A percentile compares a stretch with the other conserved stretches of the same genome.
Evolutionary conservation across 2,888 invertebrate species (phyloP).

Genomic region (Philonicus albiceps): DNA sequence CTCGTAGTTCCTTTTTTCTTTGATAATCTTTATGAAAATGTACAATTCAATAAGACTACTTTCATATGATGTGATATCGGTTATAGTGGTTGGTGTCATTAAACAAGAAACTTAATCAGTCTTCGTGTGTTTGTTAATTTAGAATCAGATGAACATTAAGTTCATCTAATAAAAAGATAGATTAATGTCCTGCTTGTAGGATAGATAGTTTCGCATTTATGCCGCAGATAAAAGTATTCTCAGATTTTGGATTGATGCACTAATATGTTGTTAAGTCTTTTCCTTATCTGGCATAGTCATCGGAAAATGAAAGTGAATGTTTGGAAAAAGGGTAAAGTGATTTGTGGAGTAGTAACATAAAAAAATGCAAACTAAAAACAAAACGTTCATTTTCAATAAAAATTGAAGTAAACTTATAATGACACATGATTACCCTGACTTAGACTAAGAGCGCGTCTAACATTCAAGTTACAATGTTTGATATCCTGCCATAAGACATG

Average conservation of each 20-base stretch:
- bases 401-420: constrained; percentile 10
- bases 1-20: too few species aligned
- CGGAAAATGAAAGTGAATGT: background rate
- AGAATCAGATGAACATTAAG: too few species aligned
- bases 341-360: background rate
- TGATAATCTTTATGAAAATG: too few species aligned
- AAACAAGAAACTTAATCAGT: background rate
- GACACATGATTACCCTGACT: constrained; percentile 35
- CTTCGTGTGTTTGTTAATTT: too few species aligned
- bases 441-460: constrained; percentile 34
- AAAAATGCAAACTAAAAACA: constrained; percentile 1
- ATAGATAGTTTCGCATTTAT: too few species aligned
- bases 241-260: background rate
- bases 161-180: too few species aligned
- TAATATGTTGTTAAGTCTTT: background rate
- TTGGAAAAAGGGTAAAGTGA: background rate
- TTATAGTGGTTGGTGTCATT: too few species aligned
- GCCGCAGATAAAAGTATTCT: background rate
- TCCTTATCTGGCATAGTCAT: background rate
- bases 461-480: constrained; percentile 15
- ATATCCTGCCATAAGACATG: background rate
- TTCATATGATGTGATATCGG: too few species aligned
- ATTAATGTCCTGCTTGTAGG: too few species aligned
- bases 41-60: too few species aligned
- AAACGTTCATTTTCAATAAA: constrained; percentile 15